These are phyloP conservation scores for Prunella fulvescens DNA, from an alignment of 2,113 vertebrate species.

Conservation along the genomic window DNA sequence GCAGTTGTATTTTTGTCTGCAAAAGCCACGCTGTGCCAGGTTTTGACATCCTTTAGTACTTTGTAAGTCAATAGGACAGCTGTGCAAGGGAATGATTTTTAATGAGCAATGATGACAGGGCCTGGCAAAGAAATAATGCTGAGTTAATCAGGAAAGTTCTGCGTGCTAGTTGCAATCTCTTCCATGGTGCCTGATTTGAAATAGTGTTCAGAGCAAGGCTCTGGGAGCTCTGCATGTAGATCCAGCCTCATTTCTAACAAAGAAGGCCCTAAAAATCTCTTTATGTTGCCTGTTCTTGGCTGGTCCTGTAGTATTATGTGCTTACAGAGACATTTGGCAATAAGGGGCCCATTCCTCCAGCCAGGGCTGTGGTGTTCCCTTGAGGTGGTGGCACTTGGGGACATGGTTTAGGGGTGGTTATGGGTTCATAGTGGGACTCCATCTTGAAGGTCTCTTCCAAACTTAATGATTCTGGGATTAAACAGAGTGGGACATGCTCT, in stretches of 20 bases:
- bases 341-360: accelerated
- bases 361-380: neutral
- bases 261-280: too few relatives aligned
- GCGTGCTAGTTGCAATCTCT: neutral
- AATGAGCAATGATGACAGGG: neutral
- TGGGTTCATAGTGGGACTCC: neutral
- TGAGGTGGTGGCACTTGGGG: neutral
- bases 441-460: neutral
- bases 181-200: neutral
- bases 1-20: neutral
- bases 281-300: accelerated
- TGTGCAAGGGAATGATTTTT: neutral
- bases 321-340: neutral
- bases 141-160: slow-evolving; percentile 11
- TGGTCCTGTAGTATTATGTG: neutral
- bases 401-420: neutral
- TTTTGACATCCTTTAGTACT: neutral
- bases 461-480: neutral
- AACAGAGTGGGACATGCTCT: too few relatives aligned
- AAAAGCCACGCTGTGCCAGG: neutral
- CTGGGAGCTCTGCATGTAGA: neutral
- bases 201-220: neutral
- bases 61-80: neutral
- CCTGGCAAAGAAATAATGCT: neutral
- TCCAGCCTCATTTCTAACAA: neutral